These are phyloP conservation scores for Chionis minor DNA, from an alignment of 2,113 vertebrate species.

Conservation along the genomic window DNA sequence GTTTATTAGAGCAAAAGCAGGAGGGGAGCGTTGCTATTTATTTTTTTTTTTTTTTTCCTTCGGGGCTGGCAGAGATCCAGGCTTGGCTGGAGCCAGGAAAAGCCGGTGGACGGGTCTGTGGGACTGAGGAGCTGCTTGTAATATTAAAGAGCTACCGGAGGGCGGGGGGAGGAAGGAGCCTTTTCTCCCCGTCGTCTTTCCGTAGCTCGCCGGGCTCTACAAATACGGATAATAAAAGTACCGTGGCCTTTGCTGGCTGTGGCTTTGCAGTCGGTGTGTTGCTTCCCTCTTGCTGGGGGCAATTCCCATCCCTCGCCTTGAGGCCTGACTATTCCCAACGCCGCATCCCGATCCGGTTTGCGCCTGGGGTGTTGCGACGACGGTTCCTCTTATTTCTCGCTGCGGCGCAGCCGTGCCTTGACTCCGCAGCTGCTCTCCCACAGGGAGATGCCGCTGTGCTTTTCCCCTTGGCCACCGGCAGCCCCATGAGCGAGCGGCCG, in stretches of 20 bases:
- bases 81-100: background rate
- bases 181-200: background rate
- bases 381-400: background rate
- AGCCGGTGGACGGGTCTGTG: background rate
- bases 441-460: background rate
- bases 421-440: background rate
- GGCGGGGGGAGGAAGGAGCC: background rate
- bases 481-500: background rate
- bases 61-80: slow-evolving; percentile 3
- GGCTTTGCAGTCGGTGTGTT: background rate
- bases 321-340: background rate
- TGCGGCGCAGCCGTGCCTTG: background rate
- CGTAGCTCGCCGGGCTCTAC: background rate
- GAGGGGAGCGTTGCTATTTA: slow-evolving; percentile 14
- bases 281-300: background rate
- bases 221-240: background rate
- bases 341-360: fast-evolving
- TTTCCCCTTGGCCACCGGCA: background rate
- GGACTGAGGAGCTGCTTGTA: background rate
- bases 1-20: background rate
- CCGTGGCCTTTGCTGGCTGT: background rate
- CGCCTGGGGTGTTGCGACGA: fast-evolving
- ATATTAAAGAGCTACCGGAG: background rate
- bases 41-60: background rate
- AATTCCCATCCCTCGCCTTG: fast-evolving